Conservation (phyloP, 2,888 invertebrate species). For the Lasius fuliginosus region DNA sequence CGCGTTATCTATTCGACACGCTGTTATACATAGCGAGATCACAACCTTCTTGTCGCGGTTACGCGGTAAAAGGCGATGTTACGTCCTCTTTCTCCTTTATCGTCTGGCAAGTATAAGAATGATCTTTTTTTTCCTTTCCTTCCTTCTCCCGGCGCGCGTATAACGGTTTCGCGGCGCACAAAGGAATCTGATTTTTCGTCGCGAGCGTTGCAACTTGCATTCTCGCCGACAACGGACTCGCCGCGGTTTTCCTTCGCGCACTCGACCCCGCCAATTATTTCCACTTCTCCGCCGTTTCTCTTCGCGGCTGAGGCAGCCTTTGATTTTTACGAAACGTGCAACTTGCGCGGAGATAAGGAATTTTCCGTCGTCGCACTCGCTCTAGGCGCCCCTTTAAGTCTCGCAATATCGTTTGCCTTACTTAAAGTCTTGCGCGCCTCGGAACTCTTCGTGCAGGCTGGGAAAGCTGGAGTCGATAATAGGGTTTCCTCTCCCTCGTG, state of each 20-base stretch:
- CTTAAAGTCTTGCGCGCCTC: not conserved
- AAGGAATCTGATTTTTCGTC: conserved; percentile 43
- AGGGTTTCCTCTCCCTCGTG: not conserved
- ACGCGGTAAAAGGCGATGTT: conserved; percentile 14
- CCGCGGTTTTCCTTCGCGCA: conserved; percentile 2
- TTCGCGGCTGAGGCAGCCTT: conserved; percentile 63
- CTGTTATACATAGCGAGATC: not conserved
- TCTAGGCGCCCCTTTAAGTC: conserved; percentile 31
- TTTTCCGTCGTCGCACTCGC: conserved; percentile 74
- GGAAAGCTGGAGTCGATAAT: conserved; percentile 31
- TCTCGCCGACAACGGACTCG: not conserved
- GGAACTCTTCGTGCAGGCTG: not conserved
- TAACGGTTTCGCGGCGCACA: conserved; percentile 1
- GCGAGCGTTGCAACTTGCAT: not conserved
- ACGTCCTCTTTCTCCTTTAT: conserved; percentile 9
- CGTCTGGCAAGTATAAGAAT: conserved; percentile 25
- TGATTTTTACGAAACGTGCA: conserved; percentile 73
- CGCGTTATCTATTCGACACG: not conserved
- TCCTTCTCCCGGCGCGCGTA: not conserved
- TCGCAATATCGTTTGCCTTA: conserved; percentile 57
- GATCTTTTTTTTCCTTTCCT: not conserved
- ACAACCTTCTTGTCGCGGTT: conserved; percentile 4
- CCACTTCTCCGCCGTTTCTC: conserved; percentile 39
- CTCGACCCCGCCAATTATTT: conserved; percentile 43
- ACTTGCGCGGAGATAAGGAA: conserved; percentile 75